Evolutionary conservation across 2,113 vertebrate genomes (phyloP).

Genomic region (Eulemur macaco): DNA sequence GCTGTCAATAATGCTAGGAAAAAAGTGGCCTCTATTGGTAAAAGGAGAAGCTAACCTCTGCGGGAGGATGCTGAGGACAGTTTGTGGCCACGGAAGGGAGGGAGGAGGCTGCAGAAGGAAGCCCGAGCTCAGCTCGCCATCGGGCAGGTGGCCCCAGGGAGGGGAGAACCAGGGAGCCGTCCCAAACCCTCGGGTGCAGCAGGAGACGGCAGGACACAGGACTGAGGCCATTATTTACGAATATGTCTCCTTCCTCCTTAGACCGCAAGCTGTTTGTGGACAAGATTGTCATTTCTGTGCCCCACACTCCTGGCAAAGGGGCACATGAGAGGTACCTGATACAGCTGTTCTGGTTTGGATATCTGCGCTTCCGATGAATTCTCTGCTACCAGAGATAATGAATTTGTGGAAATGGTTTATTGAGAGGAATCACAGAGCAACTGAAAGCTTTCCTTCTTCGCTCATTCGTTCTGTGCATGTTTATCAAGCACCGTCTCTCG

Average conservation of each 20-base stretch:
- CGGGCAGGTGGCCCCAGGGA: not conserved
- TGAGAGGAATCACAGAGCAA: not conserved
- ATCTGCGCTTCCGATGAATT: not conserved
- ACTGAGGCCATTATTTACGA: not conserved
- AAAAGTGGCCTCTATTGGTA: not conserved
- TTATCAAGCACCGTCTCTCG: not conserved
- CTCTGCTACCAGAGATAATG: not conserved
- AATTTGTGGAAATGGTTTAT: not conserved
- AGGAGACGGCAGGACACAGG: not conserved
- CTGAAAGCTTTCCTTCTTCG: not conserved
- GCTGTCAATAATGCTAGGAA: not conserved
- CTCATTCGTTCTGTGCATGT: not conserved
- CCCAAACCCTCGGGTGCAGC: not conserved
- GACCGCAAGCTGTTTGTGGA: not conserved
- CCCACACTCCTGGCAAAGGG: not conserved
- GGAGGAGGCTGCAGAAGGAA: not conserved
- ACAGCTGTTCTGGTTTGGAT: not conserved
- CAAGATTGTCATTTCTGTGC: not conserved
- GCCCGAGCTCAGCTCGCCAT: not conserved
- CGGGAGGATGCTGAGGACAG: not conserved
- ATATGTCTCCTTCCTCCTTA: not conserved
- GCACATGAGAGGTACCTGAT: not conserved
- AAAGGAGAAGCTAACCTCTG: not conserved
- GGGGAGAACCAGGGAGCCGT: not conserved
- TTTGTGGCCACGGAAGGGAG: not conserved